Base-by-base conservation (phyloP, 2,797 vertebrate species). In the Chaenodraco wilsoni region DNA sequence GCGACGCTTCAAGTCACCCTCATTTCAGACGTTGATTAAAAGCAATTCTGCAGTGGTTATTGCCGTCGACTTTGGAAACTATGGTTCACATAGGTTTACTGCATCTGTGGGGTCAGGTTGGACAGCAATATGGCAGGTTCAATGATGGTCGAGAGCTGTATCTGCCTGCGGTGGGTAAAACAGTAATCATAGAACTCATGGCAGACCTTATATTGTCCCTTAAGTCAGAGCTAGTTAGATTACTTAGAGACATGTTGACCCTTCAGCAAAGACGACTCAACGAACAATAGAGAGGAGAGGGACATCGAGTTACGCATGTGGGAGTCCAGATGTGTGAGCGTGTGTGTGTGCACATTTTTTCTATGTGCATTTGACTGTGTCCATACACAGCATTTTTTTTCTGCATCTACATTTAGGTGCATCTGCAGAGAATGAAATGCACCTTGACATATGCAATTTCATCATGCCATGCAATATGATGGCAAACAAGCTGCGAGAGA, bases 11-110 rank as follows among this genome's bases (percentile, higher is more conserved):
- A 90, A 93, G 93, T 94, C 91, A 94, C 93, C 92, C 91, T 93
- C 92, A 93, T 94, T 94, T 93, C 91, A 93, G 92, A 93, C 90
- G 88, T 92, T 93, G 92, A 95, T 94, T 94, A 94, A 93, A 93
- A 93, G 92, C 91, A 93, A 92, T 93, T 94, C 93, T 93, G 91
- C 92, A 92, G 93, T 93, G 93, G 92, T 92, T 92, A 93, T 94
- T 91, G 90, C 89, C 66, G 89, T 86, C 88, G 88, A 93, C 89
- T 90, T 92, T 87, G 15, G 82, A 91, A 93, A 88, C 84, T 82
- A 79, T 21, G 88, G 93, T 90, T 94, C 92, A 87, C 89, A 88
- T 82, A 88, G 92, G 90, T 93, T 93, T 91, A 87, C 89, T 81
- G 83, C 87, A 69, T 87, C 87, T 87, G 82, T 44, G 79, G 86